These are phyloP conservation scores for Lithophane leautieri DNA, from an alignment of 2,888 invertebrate species.

Conservation along the genomic window DNA sequence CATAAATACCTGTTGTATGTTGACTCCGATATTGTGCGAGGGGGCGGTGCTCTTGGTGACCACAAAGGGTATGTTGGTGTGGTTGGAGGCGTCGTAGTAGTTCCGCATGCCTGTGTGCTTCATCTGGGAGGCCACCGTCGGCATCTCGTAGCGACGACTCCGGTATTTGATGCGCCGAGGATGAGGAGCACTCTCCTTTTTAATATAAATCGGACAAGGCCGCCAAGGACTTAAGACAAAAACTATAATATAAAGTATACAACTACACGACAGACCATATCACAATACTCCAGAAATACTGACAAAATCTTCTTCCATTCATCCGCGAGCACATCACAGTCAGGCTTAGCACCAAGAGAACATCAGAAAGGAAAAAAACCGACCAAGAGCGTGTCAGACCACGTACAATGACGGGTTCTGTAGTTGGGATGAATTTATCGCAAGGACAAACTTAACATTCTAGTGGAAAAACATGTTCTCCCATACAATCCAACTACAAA, in stretches of 20 bases:
- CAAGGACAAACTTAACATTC: too few species aligned
- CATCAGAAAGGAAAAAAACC: neutral
- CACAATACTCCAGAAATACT: neutral
- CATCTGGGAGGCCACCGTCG: constrained; percentile 92
- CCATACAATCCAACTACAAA: too few species aligned
- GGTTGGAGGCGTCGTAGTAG: constrained; percentile 82
- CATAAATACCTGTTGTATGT: constrained; percentile 88
- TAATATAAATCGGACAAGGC: too few species aligned
- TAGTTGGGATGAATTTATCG: too few species aligned
- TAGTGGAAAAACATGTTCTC: too few species aligned
- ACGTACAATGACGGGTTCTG: too few species aligned
- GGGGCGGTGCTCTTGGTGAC: constrained; percentile 91
- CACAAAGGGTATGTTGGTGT: constrained; percentile 91
- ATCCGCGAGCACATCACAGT: neutral
- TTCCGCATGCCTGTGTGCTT: constrained; percentile 91
- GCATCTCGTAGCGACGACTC: constrained; percentile 90
- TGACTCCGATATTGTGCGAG: constrained; percentile 92
- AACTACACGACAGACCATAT: neutral
- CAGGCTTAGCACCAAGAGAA: neutral
- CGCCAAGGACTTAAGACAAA: neutral
- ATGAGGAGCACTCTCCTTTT: constrained; percentile 48
- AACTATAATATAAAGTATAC: neutral
- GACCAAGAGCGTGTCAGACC: too few species aligned
- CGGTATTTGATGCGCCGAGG: constrained; percentile 76
- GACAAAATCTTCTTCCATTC: neutral